Conservation (phyloP, 2,113 vertebrate species). For the Hemicordylus capensis region DNA sequence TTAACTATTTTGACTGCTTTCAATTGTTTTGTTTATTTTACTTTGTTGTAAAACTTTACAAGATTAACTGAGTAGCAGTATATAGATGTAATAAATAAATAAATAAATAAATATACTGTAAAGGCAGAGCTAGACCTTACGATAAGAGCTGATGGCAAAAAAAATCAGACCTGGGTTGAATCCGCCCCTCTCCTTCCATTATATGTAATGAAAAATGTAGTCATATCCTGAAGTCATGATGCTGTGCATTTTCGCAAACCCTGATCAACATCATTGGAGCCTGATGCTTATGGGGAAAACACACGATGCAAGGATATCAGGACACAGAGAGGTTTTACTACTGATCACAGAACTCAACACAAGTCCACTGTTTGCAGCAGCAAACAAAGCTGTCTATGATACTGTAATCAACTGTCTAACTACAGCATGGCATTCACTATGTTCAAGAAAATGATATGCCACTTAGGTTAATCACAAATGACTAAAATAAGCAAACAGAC, state of each 20-base stretch:
- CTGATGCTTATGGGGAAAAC: not conserved
- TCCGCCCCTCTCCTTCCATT: not conserved
- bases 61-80: too few species aligned
- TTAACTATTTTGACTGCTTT: too few species aligned
- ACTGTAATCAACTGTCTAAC: not conserved
- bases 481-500: not conserved
- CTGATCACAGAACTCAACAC: not conserved
- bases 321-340: not conserved
- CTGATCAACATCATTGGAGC: too few species aligned
- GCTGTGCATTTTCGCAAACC: not conserved
- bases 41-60: too few species aligned
- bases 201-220: not conserved
- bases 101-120: too few species aligned
- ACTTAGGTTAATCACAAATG: not conserved
- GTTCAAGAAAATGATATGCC: not conserved
- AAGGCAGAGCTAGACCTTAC: not conserved
- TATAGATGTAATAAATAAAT: too few species aligned
- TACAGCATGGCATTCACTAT: not conserved
- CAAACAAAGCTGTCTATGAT: not conserved
- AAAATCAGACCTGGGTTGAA: not conserved
- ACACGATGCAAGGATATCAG: not conserved
- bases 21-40: too few species aligned
- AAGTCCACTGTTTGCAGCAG: not conserved
- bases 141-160: not conserved
- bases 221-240: not conserved